Percentiles rank a stretch among this genome's conserved stretches.
These are phyloP conservation scores for Furnarius figulus DNA, from an alignment of 2,113 vertebrate genomes.

Conservation along the genomic window DNA sequence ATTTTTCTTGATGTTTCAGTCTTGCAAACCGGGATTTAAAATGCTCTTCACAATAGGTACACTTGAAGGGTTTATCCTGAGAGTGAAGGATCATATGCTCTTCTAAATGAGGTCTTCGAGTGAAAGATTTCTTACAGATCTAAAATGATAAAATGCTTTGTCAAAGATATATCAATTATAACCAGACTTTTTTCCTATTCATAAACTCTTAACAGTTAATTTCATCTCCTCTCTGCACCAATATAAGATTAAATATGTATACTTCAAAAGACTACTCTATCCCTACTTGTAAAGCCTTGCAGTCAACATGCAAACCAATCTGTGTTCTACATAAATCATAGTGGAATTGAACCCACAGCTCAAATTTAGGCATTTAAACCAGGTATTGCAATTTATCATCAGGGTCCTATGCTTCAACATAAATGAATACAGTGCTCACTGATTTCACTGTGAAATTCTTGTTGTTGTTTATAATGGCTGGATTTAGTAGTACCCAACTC, in stretches of 20 bases:
- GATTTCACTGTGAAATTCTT: background rate
- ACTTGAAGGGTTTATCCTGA: conserved; percentile 96
- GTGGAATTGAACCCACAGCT: background rate
- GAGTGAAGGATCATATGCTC: conserved; percentile 98
- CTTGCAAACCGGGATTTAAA: conserved; percentile 96
- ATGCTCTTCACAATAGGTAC: conserved; percentile 93
- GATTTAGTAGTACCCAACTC: background rate
- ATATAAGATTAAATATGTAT: background rate
- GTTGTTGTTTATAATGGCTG: background rate
- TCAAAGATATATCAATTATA: background rate
- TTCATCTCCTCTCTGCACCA: background rate
- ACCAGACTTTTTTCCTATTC: background rate
- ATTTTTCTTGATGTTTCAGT: conserved; percentile 97
- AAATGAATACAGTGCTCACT: background rate
- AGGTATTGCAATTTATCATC: background rate
- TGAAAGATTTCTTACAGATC: conserved; percentile 97
- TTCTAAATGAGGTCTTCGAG: conserved; percentile 91
- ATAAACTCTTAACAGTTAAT: background rate
- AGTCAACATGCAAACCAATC: background rate
- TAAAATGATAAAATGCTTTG: conserved; percentile 54
- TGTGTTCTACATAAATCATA: background rate
- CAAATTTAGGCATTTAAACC: background rate
- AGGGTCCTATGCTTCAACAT: background rate
- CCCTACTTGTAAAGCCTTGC: background rate
- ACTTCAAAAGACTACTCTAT: background rate